These are phyloP conservation scores for Electrona antarctica DNA, from an alignment of 2,113 vertebrate genomes.

Conservation along the genomic window DNA sequence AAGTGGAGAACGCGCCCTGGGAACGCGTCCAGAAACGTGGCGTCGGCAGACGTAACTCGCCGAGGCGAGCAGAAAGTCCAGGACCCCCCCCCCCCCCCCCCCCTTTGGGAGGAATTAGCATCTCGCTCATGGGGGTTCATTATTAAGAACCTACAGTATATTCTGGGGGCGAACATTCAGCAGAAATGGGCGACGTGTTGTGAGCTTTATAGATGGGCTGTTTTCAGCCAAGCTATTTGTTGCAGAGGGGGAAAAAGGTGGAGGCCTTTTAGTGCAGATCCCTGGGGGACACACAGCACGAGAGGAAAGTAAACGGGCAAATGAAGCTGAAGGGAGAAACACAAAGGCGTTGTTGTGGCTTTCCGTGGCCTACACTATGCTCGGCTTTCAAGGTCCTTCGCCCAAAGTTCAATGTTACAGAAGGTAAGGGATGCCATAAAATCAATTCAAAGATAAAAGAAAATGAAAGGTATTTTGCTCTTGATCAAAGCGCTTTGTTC, in stretches of 20 bases:
- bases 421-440: slow-evolving; percentile 69
- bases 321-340: slow-evolving; percentile 26
- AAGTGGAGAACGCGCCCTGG: slow-evolving; percentile 44
- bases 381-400: slow-evolving; percentile 59
- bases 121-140: slow-evolving; percentile 40
- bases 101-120: slow-evolving; percentile 68
- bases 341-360: too few relatives aligned
- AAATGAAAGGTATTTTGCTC: slow-evolving; percentile 60
- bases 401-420: slow-evolving; percentile 62
- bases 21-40: slow-evolving; percentile 53
- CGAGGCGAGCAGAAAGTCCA: slow-evolving; percentile 71
- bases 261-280: not conserved
- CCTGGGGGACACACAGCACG: slow-evolving; percentile 36
- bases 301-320: slow-evolving; percentile 39
- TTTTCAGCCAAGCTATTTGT: too few relatives aligned
- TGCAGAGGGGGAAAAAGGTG: too few relatives aligned
- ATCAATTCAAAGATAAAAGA: slow-evolving; percentile 68
- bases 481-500: slow-evolving; percentile 65
- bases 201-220: too few relatives aligned
- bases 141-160: too few relatives aligned
- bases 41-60: slow-evolving; percentile 56
- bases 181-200: too few relatives aligned
- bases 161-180: too few relatives aligned
- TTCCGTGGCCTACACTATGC: not conserved
- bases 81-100: too few relatives aligned